A percentile compares a stretch with the other conserved stretches of the same genome.
phyloP scores from a whole-genome alignment of 1,140 invertebrate species.

The Elysia chlorotica region DNA sequence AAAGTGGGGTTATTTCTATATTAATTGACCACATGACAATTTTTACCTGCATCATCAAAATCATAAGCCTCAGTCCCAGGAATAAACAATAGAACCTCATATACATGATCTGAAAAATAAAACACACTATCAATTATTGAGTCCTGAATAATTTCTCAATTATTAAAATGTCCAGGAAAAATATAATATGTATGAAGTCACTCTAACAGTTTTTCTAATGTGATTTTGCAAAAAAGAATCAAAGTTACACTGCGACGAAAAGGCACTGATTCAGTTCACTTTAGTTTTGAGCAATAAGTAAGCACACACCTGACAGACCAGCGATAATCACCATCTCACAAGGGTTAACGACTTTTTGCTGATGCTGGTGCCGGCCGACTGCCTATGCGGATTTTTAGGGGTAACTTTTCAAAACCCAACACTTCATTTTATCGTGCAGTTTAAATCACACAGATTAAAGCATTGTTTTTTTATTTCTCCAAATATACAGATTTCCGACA shows the following conservation, averaged over 20 bases:
- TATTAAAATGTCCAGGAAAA: background rate
- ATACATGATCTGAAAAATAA: conserved; percentile 35
- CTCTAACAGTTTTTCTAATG: background rate
- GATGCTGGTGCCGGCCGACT: too few relatives aligned
- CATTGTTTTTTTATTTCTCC: too few relatives aligned
- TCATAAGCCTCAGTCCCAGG: conserved; percentile 27
- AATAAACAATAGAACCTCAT: conserved; percentile 32
- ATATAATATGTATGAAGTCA: background rate
- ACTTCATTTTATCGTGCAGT: too few relatives aligned
- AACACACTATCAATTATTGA: background rate
- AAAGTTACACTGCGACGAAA: background rate
- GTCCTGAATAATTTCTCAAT: background rate
- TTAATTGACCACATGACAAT: background rate
- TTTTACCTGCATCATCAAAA: conserved; percentile 23
- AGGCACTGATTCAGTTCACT: background rate
- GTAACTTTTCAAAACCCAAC: too few relatives aligned
- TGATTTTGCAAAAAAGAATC: background rate
- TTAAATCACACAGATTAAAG: too few relatives aligned
- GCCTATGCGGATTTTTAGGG: too few relatives aligned
- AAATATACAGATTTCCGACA: too few relatives aligned
- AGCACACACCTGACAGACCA: too few relatives aligned
- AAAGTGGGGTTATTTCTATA: background rate
- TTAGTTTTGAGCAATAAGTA: too few relatives aligned
- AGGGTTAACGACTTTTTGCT: too few relatives aligned
- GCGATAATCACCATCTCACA: too few relatives aligned